Conservation (phyloP, 2,888 invertebrate species). For the Hartigia nigra region DNA sequence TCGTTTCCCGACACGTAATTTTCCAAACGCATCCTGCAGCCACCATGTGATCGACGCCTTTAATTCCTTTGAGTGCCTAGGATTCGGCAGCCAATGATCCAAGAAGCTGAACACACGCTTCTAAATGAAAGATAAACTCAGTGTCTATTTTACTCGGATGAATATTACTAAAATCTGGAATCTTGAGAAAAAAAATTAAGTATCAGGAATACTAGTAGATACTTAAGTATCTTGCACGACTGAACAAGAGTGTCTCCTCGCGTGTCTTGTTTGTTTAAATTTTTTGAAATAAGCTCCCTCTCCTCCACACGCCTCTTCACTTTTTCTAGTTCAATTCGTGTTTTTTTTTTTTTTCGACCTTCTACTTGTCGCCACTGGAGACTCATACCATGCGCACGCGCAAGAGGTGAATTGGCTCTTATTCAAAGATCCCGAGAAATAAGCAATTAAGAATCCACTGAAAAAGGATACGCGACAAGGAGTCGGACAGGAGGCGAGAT, state of each 20-base stretch:
- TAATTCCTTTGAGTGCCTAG: constrained; percentile 21
- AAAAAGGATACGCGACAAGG: constrained; percentile 46
- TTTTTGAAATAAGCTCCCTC: neutral
- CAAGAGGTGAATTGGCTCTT: constrained; percentile 28
- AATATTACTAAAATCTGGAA: neutral
- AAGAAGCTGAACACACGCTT: neutral
- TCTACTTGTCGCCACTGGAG: neutral
- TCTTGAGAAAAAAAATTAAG: neutral
- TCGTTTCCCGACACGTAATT: constrained; percentile 21
- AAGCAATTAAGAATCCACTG: constrained; percentile 54
- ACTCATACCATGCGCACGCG: constrained; percentile 2
- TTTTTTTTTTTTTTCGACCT: neutral
- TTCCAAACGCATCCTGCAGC: neutral
- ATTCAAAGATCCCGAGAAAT: constrained; percentile 50
- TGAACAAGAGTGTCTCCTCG: neutral
- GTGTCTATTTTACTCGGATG: neutral
- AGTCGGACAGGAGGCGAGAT: constrained; percentile 21
- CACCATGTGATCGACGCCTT: constrained; percentile 22
- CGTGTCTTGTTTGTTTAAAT: neutral
- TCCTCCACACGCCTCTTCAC: neutral
- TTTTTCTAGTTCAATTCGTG: neutral
- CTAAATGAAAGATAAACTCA: neutral
- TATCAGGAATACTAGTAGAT: neutral
- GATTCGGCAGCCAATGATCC: neutral
- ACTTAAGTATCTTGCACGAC: neutral